These are phyloP conservation scores for Sesia apiformis DNA, from an alignment of 2,888 invertebrate genomes.

Conservation along the genomic window DNA sequence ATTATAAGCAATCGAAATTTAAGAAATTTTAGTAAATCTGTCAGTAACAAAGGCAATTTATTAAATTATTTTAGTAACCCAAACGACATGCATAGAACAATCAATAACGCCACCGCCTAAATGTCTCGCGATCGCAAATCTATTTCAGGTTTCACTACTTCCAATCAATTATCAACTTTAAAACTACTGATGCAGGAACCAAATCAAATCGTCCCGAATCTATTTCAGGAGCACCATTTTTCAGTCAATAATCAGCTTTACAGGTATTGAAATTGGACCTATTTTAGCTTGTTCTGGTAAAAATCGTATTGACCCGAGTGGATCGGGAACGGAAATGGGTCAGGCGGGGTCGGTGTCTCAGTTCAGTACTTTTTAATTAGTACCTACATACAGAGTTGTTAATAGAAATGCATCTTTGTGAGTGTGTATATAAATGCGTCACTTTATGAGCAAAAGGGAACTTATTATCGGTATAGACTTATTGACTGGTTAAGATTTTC, in stretches of 20 bases:
- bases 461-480: too few relatives aligned
- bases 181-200: too few relatives aligned
- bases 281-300: not conserved
- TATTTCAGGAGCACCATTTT: not conserved
- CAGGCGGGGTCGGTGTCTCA: slow-evolving; percentile 45
- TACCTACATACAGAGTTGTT: not conserved
- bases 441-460: too few relatives aligned
- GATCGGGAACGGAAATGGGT: slow-evolving; percentile 51
- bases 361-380: slow-evolving; percentile 14
- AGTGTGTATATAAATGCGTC: too few relatives aligned
- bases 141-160: slow-evolving; percentile 32
- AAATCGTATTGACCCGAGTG: slow-evolving; percentile 36
- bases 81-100: slow-evolving; percentile 22
- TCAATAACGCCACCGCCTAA: slow-evolving; percentile 37
- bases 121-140: slow-evolving; percentile 36
- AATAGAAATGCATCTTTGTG: not conserved
- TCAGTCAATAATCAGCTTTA: not conserved
- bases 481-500: too few relatives aligned
- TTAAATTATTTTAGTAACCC: not conserved
- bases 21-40: too few relatives aligned
- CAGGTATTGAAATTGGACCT: slow-evolving; percentile 5
- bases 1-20: too few relatives aligned
- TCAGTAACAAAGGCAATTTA: too few relatives aligned
- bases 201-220: not conserved
- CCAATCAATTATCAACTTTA: too few relatives aligned